phyloP scores from a whole-genome alignment of 2,797 vertebrate genomes.

The Mycteria americana region DNA sequence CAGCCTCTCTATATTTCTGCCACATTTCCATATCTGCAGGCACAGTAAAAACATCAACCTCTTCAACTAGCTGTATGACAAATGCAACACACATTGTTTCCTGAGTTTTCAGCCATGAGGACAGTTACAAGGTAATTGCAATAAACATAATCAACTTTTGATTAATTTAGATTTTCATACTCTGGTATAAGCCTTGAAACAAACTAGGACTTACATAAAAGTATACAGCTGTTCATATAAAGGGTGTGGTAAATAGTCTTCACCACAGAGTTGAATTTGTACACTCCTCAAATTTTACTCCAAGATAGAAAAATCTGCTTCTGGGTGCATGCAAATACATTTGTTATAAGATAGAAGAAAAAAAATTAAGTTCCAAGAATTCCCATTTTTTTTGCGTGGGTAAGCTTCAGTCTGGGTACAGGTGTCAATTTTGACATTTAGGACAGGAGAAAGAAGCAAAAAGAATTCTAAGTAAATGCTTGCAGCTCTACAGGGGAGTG shows the following conservation, averaged over 20 bases:
- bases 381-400: accelerated
- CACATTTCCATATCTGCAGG: background rate
- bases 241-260: background rate
- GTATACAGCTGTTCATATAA: background rate
- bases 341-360: background rate
- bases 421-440: background rate
- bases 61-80: background rate
- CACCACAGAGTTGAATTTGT: background rate
- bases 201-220: background rate
- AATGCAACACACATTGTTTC: background rate
- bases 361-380: background rate
- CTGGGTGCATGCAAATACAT: background rate
- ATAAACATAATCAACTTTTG: background rate
- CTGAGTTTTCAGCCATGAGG: background rate
- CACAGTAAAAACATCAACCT: background rate
- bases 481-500: background rate
- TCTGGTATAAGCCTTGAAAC: background rate
- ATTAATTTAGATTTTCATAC: background rate
- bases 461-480: background rate
- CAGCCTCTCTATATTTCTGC: background rate
- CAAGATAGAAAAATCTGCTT: background rate
- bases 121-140: background rate
- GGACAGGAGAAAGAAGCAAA: background rate
- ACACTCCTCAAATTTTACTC: background rate
- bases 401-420: background rate